Evolutionary conservation across 2,888 invertebrate genomes (phyloP), one percentile per base, ranked within the genome.

Genomic region (Ectobius pallidus): DNA sequence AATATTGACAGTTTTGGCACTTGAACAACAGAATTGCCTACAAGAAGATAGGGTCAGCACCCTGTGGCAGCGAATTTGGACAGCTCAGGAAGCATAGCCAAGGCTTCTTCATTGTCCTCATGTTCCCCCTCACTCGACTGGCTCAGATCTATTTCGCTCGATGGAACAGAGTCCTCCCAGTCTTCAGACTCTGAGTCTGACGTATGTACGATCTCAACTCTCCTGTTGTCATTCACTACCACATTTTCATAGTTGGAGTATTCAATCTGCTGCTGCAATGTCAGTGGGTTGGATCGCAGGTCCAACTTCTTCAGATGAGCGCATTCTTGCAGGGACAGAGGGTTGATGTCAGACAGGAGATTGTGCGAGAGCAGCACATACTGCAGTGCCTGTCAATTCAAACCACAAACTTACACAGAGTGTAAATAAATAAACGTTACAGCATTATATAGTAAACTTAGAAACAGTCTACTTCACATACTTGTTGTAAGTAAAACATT

Each of bases 151-250:
- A 89, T 79, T 75, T 89, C 88, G 0, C 88, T 88, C 20, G 88
- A 88, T 77, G 86, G 85, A 14, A 88, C 84, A 73, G 88, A 88
- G 78, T 88, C 87, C 79, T 87, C 89, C 89, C 89, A 89, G 78
- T 89, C 88, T 30, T 78, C 77, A 6, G 85, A 84, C 0, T 84
- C 84, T 0, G 86, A 84, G 39, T 86, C 80, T 11, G 71, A 70
- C 16, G 58, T 58, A 1, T 32, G 55, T 27, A 32, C 6, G 20
- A 1, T 46, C 27, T 65, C 22, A 22, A 32, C 2, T 30, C 2
- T 30, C 22, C 1, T 46, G 20, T 16, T 30, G 25, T 27, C 18
- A 22, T 16, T 46, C 25, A 44, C 30, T 18, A 18, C 4, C 44
- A 42, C 22, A 27, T 67, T 42, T 46, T 22, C 44, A 42, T 27